These are phyloP conservation scores for Palythoa grandiflora DNA, from an alignment of 92 coral and sea anemone genomes.

Conservation along the genomic window DNA sequence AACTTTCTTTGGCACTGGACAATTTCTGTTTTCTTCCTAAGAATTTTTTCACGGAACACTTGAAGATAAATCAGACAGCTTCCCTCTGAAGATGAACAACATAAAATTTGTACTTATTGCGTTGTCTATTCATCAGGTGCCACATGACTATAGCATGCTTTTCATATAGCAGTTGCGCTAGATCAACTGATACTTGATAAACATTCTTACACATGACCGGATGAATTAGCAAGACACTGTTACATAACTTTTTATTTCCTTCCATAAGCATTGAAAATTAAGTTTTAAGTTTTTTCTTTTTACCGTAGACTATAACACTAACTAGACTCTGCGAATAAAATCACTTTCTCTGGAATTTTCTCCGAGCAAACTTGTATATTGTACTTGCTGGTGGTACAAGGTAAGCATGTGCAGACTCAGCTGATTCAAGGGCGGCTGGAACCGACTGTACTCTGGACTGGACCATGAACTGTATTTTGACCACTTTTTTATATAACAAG, in stretches of 20 bases:
- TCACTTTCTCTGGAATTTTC: not conserved
- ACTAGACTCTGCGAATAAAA: not conserved
- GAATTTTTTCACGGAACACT: no score
- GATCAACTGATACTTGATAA: not conserved
- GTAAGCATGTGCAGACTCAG: no score
- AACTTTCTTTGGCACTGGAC: not conserved
- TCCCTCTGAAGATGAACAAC: no score
- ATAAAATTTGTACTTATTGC: no score
- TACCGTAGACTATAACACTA: not conserved
- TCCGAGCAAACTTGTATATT: not conserved
- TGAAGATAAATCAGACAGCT: no score
- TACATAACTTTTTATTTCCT: not conserved
- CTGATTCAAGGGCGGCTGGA: no score
- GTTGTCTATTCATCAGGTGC: no score
- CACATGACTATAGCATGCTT: no score
- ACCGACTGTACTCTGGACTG: no score
- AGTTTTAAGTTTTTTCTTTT: not conserved
- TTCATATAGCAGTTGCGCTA: not conserved
- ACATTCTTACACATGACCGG: not conserved
- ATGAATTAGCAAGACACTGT: not conserved
- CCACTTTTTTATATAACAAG: no score
- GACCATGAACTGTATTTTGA: no score
- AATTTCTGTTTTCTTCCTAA: not conserved
- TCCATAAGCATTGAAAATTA: not conserved
- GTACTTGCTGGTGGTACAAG: not conserved